Evolutionary conservation across 2,888 invertebrate species (phyloP), one percentile per base, ranked within the genome.

Genomic region (Caenorhabditis sp.): DNA sequence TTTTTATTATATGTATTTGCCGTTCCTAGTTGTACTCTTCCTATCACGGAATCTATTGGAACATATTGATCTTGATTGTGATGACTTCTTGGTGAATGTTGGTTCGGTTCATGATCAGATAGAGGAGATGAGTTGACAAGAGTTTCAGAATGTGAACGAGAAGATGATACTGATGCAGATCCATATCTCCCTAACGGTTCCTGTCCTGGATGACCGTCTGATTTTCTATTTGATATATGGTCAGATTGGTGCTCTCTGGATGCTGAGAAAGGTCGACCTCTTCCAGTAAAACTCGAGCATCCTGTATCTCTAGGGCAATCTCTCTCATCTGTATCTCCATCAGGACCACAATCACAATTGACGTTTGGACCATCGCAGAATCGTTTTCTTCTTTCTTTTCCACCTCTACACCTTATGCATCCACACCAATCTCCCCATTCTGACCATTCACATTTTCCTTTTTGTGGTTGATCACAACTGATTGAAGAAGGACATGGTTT

Each of bases 361-460:
- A 54, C 36, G 10, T 65, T 59, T 17, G 61, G 61, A 52, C 77
- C 61, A 43, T 82, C 82, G 65, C 82, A 82, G 66, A 74, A 81
- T 1, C 82, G 67, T 14, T 76, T 62, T 3, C 82, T 63, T 5
- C 67, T 66, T 68, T 82, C 81, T 59, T 74, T 70, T n/a, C 81
- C 81, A 0, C 67, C 81, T 59, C 81, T 60, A 60, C 82, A 82
- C 17, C 62, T 71, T 58, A 68, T 60, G 69, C 82, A 82, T n/a
- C 82, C 82, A 67, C 82, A 82, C 82, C 82, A 82, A 36, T 78
- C 76, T 27, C 80, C 78, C 82, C 82, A 82, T 10, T 67, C 61
- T 1, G 72, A 76, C 82, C 82, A 82, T 67, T 78, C 70, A 62
- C 82, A 82, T 52, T n/a, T 63, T 14, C 67, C 53, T n/a, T 31